phyloP scores from a whole-genome alignment of 2,113 vertebrate species.

The Leucopsar rothschildi region DNA sequence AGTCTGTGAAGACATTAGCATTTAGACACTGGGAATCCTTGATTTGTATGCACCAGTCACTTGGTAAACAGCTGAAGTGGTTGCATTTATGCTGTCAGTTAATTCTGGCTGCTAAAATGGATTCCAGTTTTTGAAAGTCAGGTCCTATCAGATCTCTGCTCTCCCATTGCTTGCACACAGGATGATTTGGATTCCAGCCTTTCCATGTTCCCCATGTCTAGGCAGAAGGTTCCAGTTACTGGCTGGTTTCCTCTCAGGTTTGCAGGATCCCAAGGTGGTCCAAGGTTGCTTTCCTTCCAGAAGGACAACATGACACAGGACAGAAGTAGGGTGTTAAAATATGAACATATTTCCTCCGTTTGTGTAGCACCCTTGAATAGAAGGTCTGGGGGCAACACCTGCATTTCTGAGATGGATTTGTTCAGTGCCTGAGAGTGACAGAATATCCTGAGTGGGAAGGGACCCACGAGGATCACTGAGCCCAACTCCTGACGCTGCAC shows the following conservation, averaged over 20 bases:
- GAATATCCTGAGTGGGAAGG: neutral
- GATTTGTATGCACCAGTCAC: constrained; percentile 38
- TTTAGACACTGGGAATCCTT: constrained; percentile 17
- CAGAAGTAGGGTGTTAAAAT: neutral
- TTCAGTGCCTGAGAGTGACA: neutral
- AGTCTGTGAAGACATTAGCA: constrained; percentile 36
- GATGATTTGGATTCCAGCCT: neutral
- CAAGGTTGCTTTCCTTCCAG: neutral
- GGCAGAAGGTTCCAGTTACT: neutral
- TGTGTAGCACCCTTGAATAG: neutral
- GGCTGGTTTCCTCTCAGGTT: neutral
- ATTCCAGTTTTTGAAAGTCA: neutral
- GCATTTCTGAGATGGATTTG: neutral
- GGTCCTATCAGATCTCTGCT: neutral
- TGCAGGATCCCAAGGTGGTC: neutral
- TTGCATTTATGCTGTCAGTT: constrained; percentile 22
- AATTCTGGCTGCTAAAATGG: constrained; percentile 18
- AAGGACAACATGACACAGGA: neutral
- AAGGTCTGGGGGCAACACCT: neutral
- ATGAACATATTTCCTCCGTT: neutral
- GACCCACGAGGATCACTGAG: neutral
- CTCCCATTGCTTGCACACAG: neutral
- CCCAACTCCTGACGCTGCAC: neutral
- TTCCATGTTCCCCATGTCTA: neutral
- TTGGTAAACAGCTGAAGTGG: constrained; percentile 10